phyloP scores from a whole-genome alignment of 2,797 vertebrate species.

The Nyctibius grandis region DNA sequence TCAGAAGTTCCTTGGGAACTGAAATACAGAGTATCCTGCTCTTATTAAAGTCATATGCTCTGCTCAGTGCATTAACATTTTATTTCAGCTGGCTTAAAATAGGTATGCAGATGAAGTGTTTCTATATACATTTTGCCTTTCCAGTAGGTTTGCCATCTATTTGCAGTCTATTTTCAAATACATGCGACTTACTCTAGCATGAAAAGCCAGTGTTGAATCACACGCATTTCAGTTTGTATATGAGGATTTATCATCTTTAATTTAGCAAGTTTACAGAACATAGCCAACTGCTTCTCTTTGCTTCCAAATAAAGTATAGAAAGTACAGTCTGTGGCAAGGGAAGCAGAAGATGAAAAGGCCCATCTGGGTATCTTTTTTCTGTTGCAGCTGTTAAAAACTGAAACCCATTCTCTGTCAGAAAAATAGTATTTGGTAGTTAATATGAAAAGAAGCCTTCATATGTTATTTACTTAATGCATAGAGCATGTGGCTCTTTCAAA shows the following conservation, averaged over 20 bases:
- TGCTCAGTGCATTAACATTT: neutral
- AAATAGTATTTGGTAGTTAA: neutral
- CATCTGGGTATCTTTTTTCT: slow-evolving; percentile 40
- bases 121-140: neutral
- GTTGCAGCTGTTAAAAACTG: slow-evolving; percentile 43
- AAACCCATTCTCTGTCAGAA: slow-evolving; percentile 31
- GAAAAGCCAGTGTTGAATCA: neutral
- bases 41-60: neutral
- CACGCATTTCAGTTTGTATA: neutral
- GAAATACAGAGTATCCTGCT: neutral
- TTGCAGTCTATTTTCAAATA: slow-evolving; percentile 26
- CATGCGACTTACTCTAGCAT: neutral
- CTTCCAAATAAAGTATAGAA: slow-evolving; percentile 68
- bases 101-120: neutral
- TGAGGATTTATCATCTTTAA: slow-evolving; percentile 44
- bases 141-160: neutral
- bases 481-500: neutral
- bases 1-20: neutral
- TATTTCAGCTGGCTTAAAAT: neutral
- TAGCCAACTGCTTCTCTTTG: slow-evolving; percentile 48
- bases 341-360: slow-evolving; percentile 52
- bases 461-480: neutral
- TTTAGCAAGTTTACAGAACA: slow-evolving; percentile 55
- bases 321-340: slow-evolving; percentile 32
- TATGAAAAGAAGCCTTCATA: neutral